Conservation (phyloP, 2,113 vertebrate species). For the Cavia aperea region DNA sequence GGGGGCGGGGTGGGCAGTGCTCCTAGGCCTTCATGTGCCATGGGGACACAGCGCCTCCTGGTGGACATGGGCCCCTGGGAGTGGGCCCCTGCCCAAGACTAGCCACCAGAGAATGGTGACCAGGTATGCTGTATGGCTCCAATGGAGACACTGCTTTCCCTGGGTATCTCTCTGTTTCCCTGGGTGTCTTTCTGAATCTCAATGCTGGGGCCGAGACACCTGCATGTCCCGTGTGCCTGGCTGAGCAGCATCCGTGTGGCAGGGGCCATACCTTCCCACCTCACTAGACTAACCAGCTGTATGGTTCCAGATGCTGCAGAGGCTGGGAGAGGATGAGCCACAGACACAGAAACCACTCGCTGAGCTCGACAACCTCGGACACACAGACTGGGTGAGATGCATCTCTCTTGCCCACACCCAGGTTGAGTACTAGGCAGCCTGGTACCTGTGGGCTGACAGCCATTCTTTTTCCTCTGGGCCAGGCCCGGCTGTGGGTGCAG, state of each 20-base stretch:
- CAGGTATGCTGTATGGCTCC: background rate
- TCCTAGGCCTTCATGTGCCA: fast-evolving
- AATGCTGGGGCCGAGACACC: background rate
- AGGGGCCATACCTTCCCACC: fast-evolving
- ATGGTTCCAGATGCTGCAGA: conserved; percentile 86
- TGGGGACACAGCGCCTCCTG: background rate
- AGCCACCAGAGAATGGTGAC: background rate
- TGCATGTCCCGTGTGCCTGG: background rate
- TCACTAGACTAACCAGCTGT: background rate
- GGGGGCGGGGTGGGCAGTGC: too few species aligned
- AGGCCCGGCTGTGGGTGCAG: conserved; percentile 96
- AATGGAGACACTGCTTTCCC: background rate
- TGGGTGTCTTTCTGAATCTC: background rate
- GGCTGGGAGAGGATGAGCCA: conserved; percentile 81
- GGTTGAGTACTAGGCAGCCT: background rate
- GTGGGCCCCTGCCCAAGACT: background rate
- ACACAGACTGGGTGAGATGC: conserved; percentile 89
- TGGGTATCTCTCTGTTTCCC: background rate
- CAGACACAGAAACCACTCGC: conserved; percentile 74
- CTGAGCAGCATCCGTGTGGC: fast-evolving
- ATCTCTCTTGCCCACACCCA: background rate
- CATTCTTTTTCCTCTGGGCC: background rate
- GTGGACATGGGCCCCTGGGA: background rate
- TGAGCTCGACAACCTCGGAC: conserved; percentile 86
- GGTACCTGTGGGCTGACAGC: background rate